Evolutionary conservation across 2,797 vertebrate genomes (phyloP), one percentile per base, ranked within the genome.

Genomic region (Anguilla megastoma): DNA sequence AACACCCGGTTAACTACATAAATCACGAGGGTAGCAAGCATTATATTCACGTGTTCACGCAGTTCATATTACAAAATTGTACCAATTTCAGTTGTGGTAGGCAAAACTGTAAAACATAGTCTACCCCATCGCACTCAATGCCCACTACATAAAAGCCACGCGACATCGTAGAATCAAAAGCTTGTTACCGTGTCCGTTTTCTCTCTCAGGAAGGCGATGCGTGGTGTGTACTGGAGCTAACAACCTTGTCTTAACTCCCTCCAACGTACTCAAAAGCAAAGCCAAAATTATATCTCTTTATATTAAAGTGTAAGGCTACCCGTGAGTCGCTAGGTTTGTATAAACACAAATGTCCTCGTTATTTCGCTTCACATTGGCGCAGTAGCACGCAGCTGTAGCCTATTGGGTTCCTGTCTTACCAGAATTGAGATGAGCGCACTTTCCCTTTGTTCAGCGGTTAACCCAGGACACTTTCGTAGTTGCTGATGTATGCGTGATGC

Each of bases 381-480:
- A 48, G 76, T 21, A 86, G 85, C 85, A n/a, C 83, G 54, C 18
- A 41, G 85, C 24, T 86, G 24, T 24, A 82, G 24, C 2, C 30
- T 48, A 79, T 54, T 41, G 86, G 74, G 14, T 7, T 87, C 89
- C 50, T 86, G 87, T 92, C 88, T 92, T 92, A 88, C 89, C 91
- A 76, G 93, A 94, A 95, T 92, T 91, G 91, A 93, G 92, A 90
- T 89, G 91, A 90, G 90, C 84, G 88, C 86, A 45, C 88, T 92
- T 90, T 92, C 91, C 74, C 93, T 95, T 95, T 95, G 95, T 95
- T 94, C 90, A 36, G 92, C 88, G 90, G 90, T 93, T 93, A 92
- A 93, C 95, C 95, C 95, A 90, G 93, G 90, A 91, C 93, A 88
- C 86, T 56, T 2, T 56, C 84, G 86, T 86, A 52, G 90, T 86